Evolutionary conservation across 2,888 invertebrate genomes (phyloP).

Genomic region (Mythimna lalbum): DNA sequence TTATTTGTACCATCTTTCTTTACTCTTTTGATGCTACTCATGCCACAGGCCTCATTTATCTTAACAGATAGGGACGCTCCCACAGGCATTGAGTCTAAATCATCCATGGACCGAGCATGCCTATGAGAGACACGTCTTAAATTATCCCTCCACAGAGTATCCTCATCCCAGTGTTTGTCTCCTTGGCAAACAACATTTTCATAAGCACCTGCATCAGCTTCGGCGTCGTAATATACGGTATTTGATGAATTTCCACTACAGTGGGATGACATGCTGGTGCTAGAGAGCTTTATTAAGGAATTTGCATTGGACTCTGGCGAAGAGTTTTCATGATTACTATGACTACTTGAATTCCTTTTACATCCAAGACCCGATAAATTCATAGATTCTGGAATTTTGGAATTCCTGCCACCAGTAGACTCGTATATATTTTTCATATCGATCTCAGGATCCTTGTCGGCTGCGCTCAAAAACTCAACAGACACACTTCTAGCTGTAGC

Average conservation of each 20-base stretch:
- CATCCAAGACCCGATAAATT: conserved; percentile 87
- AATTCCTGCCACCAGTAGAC: conserved; percentile 91
- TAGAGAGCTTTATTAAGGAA: conserved; percentile 79
- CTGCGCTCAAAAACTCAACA: conserved; percentile 92
- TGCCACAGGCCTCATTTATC: conserved; percentile 76
- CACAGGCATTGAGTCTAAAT: conserved; percentile 91
- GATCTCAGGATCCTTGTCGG: conserved; percentile 92
- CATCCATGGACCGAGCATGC: conserved; percentile 95
- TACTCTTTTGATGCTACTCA: conserved; percentile 86
- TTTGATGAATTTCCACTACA: conserved; percentile 88
- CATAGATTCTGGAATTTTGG: conserved; percentile 90
- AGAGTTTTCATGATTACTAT: conserved; percentile 74
- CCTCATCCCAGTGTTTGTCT: conserved; percentile 96
- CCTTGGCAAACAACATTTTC: conserved; percentile 90
- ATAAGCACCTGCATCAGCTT: conserved; percentile 84
- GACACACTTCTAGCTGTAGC: conserved; percentile 91
- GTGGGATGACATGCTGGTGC: conserved; percentile 88
- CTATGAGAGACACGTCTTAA: conserved; percentile 94
- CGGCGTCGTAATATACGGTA: conserved; percentile 87
- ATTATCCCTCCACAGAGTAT: conserved; percentile 95
- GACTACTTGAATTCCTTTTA: conserved; percentile 82
- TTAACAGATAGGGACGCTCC: conserved; percentile 72
- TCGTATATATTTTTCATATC: conserved; percentile 94
- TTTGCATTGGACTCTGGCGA: conserved; percentile 76
- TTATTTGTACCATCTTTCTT: conserved; percentile 82